phyloP scores from a whole-genome alignment of 2,888 invertebrate genomes.

The Heteromurus nitidus region DNA sequence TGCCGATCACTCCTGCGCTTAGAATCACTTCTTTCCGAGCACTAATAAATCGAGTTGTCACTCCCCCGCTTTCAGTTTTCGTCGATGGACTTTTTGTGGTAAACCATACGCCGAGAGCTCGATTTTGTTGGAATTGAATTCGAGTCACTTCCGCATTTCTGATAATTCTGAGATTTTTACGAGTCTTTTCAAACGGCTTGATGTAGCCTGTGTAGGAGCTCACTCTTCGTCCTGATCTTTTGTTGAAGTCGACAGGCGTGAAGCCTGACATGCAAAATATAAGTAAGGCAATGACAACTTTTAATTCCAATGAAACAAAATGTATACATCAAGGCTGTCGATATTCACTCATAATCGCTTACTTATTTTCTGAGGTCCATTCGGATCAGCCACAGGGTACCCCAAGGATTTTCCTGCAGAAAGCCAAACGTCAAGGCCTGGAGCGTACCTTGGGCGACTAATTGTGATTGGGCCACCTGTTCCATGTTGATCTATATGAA shows the following conservation, averaged over 20 bases:
- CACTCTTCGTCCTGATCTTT: constrained; percentile 35
- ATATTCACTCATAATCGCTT: neutral
- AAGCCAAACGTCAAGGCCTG: constrained; percentile 50
- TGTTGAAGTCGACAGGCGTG: constrained; percentile 32
- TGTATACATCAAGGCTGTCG: neutral
- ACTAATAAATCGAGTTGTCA: neutral
- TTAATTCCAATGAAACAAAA: neutral
- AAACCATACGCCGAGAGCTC: neutral
- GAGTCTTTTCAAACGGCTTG: neutral
- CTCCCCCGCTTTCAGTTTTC: neutral
- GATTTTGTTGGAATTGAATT: neutral
- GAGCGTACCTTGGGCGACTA: constrained; percentile 39
- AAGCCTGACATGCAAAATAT: constrained; percentile 32
- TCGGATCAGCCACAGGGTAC: constrained; percentile 50
- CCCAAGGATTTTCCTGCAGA: constrained; percentile 52
- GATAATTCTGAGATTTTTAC: neutral
- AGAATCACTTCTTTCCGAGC: constrained; percentile 48
- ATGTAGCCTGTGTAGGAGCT: constrained; percentile 40
- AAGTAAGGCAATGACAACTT: neutral
- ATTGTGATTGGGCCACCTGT: constrained; percentile 53
- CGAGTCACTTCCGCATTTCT: neutral
- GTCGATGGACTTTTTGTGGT: neutral
- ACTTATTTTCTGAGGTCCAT: constrained; percentile 60
- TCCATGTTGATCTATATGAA: constrained; percentile 52
- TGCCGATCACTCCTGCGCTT: constrained; percentile 24